These are phyloP conservation scores for Andricus grossulariae DNA, from an alignment of 1,140 invertebrate genomes.

Conservation along the genomic window DNA sequence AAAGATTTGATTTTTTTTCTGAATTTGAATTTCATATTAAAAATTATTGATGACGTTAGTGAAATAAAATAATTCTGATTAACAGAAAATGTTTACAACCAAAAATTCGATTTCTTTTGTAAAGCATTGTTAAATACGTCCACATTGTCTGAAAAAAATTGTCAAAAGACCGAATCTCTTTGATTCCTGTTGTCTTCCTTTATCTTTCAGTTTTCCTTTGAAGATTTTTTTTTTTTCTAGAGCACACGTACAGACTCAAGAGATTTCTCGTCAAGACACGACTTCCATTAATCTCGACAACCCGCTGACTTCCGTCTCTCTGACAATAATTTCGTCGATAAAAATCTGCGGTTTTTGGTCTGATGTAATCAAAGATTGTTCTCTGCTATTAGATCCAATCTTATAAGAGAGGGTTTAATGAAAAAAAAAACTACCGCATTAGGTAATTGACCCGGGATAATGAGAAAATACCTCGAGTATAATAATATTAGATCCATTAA, in stretches of 20 bases:
- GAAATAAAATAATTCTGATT: no score
- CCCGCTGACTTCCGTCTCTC: constrained; percentile 51
- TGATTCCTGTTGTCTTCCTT: constrained; percentile 38
- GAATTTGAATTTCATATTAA: no score
- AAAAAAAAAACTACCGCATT: not conserved
- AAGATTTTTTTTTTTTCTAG: constrained; percentile 33
- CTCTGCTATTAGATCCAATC: not conserved
- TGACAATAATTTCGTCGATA: constrained; percentile 1
- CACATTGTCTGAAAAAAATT: constrained; percentile 11
- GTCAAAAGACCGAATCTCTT: constrained; percentile 40
- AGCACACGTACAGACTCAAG: constrained; percentile 24
- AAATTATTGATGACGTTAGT: no score
- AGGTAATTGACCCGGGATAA: not conserved
- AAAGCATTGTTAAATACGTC: no score
- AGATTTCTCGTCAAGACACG: constrained; percentile 55
- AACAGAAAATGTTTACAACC: no score
- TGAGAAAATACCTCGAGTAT: not conserved
- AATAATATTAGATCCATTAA: no score
- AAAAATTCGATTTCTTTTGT: no score
- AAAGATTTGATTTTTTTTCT: no score
- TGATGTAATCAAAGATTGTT: not conserved
- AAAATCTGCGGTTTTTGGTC: constrained; percentile 4
- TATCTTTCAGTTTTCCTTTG: constrained; percentile 31
- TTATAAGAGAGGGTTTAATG: not conserved
- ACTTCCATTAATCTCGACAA: constrained; percentile 46